Evolutionary conservation across 1,140 invertebrate species (phyloP), one percentile per base, ranked within the genome.

Genomic region (Cydia fagiglandana): DNA sequence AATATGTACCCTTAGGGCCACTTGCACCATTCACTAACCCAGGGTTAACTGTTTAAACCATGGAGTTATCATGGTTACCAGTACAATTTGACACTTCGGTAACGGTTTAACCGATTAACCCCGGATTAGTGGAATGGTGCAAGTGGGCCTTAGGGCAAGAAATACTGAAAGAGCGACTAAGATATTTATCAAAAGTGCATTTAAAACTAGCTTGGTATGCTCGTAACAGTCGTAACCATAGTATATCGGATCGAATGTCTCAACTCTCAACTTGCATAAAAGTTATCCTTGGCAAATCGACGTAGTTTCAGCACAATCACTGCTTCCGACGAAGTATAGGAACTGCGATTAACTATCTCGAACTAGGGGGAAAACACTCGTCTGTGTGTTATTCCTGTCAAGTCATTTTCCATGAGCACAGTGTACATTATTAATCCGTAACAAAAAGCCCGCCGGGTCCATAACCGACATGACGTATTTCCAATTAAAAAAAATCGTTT

Each of bases 261-360:
- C 4, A 61, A 61, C 56, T 61, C 53, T 56, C 4, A 61, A 61
- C 56, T 61, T 24, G 56, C 7, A 61, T 61, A 61, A 61, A 61
- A 61, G 56, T 61, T 61, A 20, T 61, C 47, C 12, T 13, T 38
- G 34, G 38, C n/a, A 70, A 70, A 70, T 70, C 9, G 66, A 70
- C 15, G 66, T 45, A 70, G 66, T 70, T 70, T 70, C 34, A 17
- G 66, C 20, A 34, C 66, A 70, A 70, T 70, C 66, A 41, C 30
- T 7, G 66, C 34, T 10, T 38, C 34, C 30, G 34, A 0, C 34
- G 15, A 70, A 5, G 15, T 34, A 38, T 70, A 70, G 38, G 34
- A 17, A 38, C 66, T 17, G 34, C 66, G 30, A 17, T 70, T 70
- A 70, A 70, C 34, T 17, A 34, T 34, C 66, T 41, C 66, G 0